Evolutionary conservation across 2,797 vertebrate species (phyloP).

Genomic region (Mus caroli): DNA sequence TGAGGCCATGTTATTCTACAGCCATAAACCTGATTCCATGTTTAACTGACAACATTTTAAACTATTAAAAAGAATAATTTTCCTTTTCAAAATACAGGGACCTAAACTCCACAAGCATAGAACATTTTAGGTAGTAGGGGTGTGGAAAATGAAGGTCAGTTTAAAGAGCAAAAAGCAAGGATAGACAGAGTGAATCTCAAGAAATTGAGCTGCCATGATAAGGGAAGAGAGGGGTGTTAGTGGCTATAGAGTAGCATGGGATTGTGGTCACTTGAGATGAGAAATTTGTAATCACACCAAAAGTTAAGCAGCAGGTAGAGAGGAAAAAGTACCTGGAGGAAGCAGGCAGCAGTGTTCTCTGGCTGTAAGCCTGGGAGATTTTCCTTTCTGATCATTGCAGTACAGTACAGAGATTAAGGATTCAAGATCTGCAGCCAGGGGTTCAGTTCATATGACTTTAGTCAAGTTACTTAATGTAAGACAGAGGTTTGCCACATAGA

Average conservation of each 20-base stretch:
- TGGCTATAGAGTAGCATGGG: neutral
- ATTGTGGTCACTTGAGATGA: neutral
- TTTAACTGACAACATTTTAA: neutral
- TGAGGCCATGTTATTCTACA: neutral
- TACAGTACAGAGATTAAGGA: neutral
- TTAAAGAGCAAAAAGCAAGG: neutral
- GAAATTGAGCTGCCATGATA: neutral
- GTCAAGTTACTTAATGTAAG: slow-evolving; percentile 30
- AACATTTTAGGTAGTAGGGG: neutral
- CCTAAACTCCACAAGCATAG: neutral
- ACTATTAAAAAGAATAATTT: neutral
- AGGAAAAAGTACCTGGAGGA: neutral
- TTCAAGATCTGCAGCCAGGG: neutral
- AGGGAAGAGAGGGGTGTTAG: neutral
- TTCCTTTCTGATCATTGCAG: neutral
- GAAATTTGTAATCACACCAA: neutral
- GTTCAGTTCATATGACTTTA: neutral
- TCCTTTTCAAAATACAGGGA: neutral
- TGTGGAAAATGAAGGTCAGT: neutral
- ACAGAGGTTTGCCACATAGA: neutral
- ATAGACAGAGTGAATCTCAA: neutral
- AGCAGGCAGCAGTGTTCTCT: neutral
- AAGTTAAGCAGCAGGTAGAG: neutral
- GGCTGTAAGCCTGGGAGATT: neutral
- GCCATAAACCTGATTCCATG: slow-evolving; percentile 7